Evolutionary conservation across 2,888 invertebrate genomes (phyloP).

Genomic region (Tipula lateralis): DNA sequence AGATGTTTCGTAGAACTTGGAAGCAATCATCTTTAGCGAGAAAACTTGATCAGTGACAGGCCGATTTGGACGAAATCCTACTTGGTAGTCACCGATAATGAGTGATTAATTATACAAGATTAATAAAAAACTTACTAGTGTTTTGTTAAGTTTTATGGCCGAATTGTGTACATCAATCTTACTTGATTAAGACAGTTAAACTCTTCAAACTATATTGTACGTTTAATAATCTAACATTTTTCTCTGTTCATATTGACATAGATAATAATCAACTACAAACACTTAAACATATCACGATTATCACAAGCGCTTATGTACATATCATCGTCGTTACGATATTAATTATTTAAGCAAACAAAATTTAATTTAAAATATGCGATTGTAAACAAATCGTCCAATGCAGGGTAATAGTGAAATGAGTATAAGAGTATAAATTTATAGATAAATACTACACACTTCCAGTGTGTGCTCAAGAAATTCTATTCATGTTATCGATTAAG

Average conservation of each 20-base stretch:
- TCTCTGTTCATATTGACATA: not conserved
- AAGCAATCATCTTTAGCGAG: too few relatives aligned
- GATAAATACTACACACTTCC: too few relatives aligned
- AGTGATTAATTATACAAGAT: not conserved
- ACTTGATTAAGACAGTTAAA: not conserved
- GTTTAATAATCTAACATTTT: not conserved
- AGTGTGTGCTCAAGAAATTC: too few relatives aligned
- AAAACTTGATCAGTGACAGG: too few relatives aligned
- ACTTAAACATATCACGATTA: not conserved
- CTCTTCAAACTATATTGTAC: not conserved
- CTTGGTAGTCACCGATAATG: too few relatives aligned
- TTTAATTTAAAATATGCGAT: too few relatives aligned
- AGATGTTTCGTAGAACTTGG: too few relatives aligned
- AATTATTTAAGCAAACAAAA: not conserved
- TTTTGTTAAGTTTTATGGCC: not conserved
- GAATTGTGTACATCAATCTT: not conserved
- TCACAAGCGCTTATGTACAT: not conserved
- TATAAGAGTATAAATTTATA: too few relatives aligned
- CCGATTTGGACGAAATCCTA: too few relatives aligned
- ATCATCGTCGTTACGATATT: not conserved
- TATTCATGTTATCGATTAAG: too few relatives aligned
- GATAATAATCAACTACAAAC: not conserved
- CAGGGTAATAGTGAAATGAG: too few relatives aligned
- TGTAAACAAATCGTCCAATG: too few relatives aligned
- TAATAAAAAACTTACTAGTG: not conserved